A percentile compares a stretch with the other conserved stretches of the same genome.
These are phyloP conservation scores for Chelon labrosus DNA, from an alignment of 2,797 vertebrate species.

Conservation along the genomic window DNA sequence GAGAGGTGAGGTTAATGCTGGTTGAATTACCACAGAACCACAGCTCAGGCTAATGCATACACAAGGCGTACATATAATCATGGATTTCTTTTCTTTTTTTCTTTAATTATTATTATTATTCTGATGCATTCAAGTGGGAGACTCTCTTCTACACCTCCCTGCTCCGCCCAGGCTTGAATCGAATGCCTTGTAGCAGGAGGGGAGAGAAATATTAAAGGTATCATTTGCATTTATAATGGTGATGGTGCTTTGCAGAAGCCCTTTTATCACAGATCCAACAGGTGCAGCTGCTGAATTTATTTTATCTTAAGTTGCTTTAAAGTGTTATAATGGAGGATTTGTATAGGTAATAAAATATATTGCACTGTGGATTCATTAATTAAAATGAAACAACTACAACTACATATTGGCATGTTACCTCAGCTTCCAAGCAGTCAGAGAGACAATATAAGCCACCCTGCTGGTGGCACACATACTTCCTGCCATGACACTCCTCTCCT, in stretches of 20 bases:
- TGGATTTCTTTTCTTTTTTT: not conserved
- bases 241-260: slow-evolving; percentile 23
- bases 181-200: slow-evolving; percentile 15
- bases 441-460: slow-evolving; percentile 20
- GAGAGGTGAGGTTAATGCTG: slow-evolving; percentile 33
- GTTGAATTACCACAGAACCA: slow-evolving; percentile 59
- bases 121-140: slow-evolving; percentile 42
- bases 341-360: not conserved
- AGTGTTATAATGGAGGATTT: slow-evolving; percentile 5
- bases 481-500: slow-evolving; percentile 42
- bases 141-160: slow-evolving; percentile 32
- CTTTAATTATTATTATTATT: slow-evolving; percentile 17
- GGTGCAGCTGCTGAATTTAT: slow-evolving; percentile 23
- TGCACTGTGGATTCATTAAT: not conserved
- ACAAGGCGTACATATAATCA: slow-evolving; percentile 26
- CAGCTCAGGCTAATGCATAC: slow-evolving; percentile 47
- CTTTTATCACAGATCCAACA: slow-evolving; percentile 47
- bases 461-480: slow-evolving; percentile 31
- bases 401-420: slow-evolving; percentile 18
- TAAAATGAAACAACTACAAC: not conserved
- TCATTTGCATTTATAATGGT: slow-evolving; percentile 26
- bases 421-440: slow-evolving; percentile 1
- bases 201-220: slow-evolving; percentile 30
- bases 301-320: not conserved
- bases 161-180: slow-evolving; percentile 32